These are phyloP conservation scores for Tribolium castaneum DNA, from an alignment of 1,140 invertebrate genomes.

Conservation along the genomic window DNA sequence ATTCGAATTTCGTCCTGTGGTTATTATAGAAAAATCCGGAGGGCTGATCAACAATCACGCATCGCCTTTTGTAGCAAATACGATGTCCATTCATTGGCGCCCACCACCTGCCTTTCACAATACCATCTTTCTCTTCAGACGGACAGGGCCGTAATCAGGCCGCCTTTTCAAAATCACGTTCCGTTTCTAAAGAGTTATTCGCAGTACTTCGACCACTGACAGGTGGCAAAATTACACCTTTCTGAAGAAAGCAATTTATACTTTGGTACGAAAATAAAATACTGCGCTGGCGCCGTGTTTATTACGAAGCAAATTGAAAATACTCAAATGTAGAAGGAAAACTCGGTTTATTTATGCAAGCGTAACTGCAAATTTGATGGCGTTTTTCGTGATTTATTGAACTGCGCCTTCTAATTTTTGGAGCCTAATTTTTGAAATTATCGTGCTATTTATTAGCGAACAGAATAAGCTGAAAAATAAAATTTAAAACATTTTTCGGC, in stretches of 20 bases:
- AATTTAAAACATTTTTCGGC: too few relatives aligned
- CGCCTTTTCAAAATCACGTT: neutral
- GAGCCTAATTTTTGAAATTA: too few relatives aligned
- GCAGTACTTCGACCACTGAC: neutral
- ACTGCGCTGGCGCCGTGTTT: too few relatives aligned
- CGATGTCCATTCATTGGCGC: slow-evolving; percentile 43
- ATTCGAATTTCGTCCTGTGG: neutral
- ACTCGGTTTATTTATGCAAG: too few relatives aligned
- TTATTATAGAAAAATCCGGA: slow-evolving; percentile 26
- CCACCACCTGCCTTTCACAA: slow-evolving; percentile 45
- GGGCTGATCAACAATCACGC: slow-evolving; percentile 42
- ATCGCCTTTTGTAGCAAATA: slow-evolving; percentile 43
- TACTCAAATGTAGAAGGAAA: too few relatives aligned
- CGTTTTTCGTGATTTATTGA: too few relatives aligned
- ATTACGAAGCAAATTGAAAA: too few relatives aligned
- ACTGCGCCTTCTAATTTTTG: neutral
- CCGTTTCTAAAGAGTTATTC: neutral
- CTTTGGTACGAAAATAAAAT: too few relatives aligned
- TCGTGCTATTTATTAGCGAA: too few relatives aligned
- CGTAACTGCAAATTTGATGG: too few relatives aligned
- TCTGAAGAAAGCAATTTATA: too few relatives aligned
- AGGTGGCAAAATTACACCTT: neutral
- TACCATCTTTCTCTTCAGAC: slow-evolving; percentile 35
- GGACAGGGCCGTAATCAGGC: slow-evolving; percentile 11
- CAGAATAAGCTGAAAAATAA: too few relatives aligned